Conservation (phyloP, 1,140 invertebrate genomes). For the Drosophila sp. region DNA sequence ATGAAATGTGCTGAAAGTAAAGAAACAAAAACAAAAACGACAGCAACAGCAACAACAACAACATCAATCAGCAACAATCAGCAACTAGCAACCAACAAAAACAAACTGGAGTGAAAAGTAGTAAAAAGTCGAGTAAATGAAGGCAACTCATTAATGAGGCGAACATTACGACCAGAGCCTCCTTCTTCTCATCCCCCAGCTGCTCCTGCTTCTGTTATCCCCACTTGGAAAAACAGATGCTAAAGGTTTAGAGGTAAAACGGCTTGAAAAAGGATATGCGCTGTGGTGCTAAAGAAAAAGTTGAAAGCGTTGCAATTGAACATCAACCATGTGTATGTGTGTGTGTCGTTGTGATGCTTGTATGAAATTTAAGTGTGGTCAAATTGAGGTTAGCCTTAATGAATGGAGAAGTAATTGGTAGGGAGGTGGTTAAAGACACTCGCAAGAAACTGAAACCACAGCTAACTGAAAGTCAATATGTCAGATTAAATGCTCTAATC, state of each 20-base stretch:
- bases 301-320: constrained; percentile 24
- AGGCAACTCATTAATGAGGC: constrained; percentile 46
- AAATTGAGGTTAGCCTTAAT: constrained; percentile 51
- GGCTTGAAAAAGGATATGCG: constrained; percentile 15
- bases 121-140: constrained; percentile 38
- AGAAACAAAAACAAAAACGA: constrained; percentile 24
- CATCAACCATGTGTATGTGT: neutral
- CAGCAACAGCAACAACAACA: constrained; percentile 1
- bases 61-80: constrained; percentile 4
- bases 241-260: neutral
- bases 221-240: neutral
- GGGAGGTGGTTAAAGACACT: neutral
- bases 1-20: constrained; percentile 69
- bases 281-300: constrained; percentile 24
- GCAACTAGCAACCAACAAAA: constrained; percentile 1
- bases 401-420: constrained; percentile 44
- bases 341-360: constrained; percentile 20
- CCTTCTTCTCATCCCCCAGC: neutral
- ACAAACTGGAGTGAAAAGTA: constrained; percentile 28
- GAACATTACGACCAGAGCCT: constrained; percentile 25
- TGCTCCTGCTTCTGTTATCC: neutral
- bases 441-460: constrained; percentile 11
- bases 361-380: constrained; percentile 46
- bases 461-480: constrained; percentile 15
- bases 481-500: constrained; percentile 1